Evolutionary conservation across 2,113 vertebrate species (phyloP).

Genomic region (Hippopotamus amphibius): DNA sequence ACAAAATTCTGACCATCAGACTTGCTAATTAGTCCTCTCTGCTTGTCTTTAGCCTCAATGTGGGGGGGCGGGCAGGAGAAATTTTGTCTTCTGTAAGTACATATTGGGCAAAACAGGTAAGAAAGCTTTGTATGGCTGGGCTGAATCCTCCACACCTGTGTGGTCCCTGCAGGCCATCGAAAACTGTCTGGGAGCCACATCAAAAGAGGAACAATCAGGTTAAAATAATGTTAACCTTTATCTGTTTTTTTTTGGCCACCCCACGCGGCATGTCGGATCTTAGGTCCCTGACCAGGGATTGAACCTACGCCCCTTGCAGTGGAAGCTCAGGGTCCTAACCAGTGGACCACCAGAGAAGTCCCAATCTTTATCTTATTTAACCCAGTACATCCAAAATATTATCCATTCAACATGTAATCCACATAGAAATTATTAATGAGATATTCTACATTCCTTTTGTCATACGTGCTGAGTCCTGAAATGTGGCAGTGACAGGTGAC

Average conservation of each 20-base stretch:
- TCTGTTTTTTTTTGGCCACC: too few species aligned
- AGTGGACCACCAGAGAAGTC: too few species aligned
- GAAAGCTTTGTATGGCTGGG: not conserved
- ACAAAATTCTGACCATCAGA: not conserved
- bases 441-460: not conserved
- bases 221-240: not conserved
- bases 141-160: too few species aligned
- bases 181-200: not conserved
- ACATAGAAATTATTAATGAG: not conserved
- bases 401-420: not conserved
- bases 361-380: not conserved
- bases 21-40: not conserved
- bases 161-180: not conserved
- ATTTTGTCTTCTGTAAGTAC: not conserved
- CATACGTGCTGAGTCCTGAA: fast-evolving
- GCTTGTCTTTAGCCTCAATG: not conserved
- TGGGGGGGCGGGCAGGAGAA: not conserved
- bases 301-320: too few species aligned
- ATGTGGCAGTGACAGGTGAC: not conserved
- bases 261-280: too few species aligned
- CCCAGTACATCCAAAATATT: not conserved
- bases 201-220: not conserved
- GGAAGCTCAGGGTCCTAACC: too few species aligned
- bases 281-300: too few species aligned
- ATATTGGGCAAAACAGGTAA: not conserved